phyloP scores from a whole-genome alignment of 2,888 invertebrate genomes.

The Tuberolachnus salignus region DNA sequence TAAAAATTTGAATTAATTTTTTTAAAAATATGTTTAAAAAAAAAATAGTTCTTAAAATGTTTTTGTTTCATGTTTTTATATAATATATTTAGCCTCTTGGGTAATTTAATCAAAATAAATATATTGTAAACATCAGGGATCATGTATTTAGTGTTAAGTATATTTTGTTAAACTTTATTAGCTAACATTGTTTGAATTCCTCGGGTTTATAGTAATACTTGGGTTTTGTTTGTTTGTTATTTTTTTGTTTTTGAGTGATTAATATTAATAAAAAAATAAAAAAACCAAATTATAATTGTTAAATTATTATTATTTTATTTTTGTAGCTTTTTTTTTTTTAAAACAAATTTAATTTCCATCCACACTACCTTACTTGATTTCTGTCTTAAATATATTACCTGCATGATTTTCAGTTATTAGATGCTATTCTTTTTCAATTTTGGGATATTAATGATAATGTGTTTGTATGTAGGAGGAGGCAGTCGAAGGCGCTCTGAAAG shows the following conservation, averaged over 20 bases:
- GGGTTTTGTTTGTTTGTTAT: conserved; percentile 41
- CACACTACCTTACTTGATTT: conserved; percentile 33
- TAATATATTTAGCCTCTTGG: neutral
- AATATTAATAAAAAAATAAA: conserved; percentile 47
- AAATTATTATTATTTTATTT: conserved; percentile 37
- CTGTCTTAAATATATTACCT: conserved; percentile 26
- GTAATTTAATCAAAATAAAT: conserved; percentile 45
- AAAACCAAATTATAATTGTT: conserved; percentile 29
- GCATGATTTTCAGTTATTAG: conserved; percentile 43
- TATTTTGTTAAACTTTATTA: conserved; percentile 24
- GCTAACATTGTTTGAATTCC: conserved; percentile 52
- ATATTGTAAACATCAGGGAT: conserved; percentile 10
- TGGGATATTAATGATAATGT: conserved; percentile 56
- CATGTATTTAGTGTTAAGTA: conserved; percentile 45
- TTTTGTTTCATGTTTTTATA: conserved; percentile 7
- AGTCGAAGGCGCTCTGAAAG: conserved; percentile 89
- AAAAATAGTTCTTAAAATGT: conserved; percentile 16
- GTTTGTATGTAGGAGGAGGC: conserved; percentile 79
- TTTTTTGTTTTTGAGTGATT: conserved; percentile 37
- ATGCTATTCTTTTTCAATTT: conserved; percentile 32
- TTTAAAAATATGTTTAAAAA: neutral
- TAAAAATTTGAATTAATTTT: too few species aligned
- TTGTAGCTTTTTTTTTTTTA: conserved; percentile 15
- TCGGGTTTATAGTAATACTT: conserved; percentile 33
- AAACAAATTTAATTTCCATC: conserved; percentile 21